Percentiles rank a stretch among this genome's conserved stretches.
phyloP scores from a whole-genome alignment of 2,888 invertebrate genomes.

The Papilio gigon region DNA sequence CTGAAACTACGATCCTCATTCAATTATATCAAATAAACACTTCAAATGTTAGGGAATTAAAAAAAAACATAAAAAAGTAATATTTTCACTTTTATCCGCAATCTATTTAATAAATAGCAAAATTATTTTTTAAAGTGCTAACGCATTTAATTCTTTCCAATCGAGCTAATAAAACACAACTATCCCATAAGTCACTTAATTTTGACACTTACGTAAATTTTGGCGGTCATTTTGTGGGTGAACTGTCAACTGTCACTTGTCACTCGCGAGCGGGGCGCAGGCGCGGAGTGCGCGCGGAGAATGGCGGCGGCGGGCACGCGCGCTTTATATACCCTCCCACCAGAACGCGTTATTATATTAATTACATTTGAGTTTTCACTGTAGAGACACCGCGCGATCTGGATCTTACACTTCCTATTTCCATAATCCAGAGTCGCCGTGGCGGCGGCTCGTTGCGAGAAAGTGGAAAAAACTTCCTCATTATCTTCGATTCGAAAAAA shows the following conservation, averaged over 20 bases:
- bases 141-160: slow-evolving; percentile 15
- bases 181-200: slow-evolving; percentile 62
- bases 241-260: slow-evolving; percentile 69
- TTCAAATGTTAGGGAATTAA: not conserved
- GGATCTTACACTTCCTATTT: slow-evolving; percentile 69
- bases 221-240: slow-evolving; percentile 74
- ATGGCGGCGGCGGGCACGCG: slow-evolving; percentile 63
- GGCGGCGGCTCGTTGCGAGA: slow-evolving; percentile 20
- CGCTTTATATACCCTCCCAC: slow-evolving; percentile 76
- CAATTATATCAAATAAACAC: slow-evolving; percentile 1
- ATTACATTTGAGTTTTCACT: slow-evolving; percentile 78
- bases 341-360: slow-evolving; percentile 76
- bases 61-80: slow-evolving; percentile 22
- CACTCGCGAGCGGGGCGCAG: slow-evolving; percentile 74
- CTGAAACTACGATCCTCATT: slow-evolving; percentile 71
- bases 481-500: not conserved
- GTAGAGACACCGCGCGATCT: slow-evolving; percentile 63
- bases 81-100: not conserved
- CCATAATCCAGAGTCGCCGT: slow-evolving; percentile 55
- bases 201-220: slow-evolving; percentile 81
- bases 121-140: not conserved
- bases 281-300: slow-evolving; percentile 77
- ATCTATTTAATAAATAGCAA: not conserved
- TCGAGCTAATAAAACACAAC: slow-evolving; percentile 47
- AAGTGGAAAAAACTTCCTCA: slow-evolving; percentile 21